These are phyloP conservation scores for Dryocosmus kuriphilus DNA, from an alignment of 2,888 invertebrate species.

Conservation along the genomic window DNA sequence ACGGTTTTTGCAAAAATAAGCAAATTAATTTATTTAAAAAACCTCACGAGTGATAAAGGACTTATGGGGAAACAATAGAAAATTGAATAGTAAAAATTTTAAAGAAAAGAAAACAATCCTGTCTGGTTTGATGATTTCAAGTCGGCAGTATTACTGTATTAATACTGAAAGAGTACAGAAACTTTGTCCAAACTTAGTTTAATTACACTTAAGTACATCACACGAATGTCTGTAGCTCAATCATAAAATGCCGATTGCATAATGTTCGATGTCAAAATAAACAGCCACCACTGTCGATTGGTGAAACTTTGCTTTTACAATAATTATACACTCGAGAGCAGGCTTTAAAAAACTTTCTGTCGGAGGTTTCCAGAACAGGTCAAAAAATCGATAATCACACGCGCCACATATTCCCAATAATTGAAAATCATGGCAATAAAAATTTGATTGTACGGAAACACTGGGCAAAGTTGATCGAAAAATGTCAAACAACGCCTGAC, in stretches of 20 bases:
- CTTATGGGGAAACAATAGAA: background rate
- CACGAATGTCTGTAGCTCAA: conserved; percentile 25
- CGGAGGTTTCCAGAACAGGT: background rate
- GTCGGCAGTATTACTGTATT: conserved; percentile 18
- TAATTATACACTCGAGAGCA: background rate
- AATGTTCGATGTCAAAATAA: conserved; percentile 4
- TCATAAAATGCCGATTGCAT: conserved; percentile 14
- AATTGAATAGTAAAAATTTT: background rate
- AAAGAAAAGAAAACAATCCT: conserved; percentile 44
- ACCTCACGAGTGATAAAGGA: background rate
- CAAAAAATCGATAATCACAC: background rate
- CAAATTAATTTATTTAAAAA: background rate
- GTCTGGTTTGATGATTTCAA: conserved; percentile 56
- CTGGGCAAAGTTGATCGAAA: conserved; percentile 48
- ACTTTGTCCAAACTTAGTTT: conserved; percentile 40
- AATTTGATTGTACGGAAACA: background rate
- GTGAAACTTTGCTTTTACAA: background rate
- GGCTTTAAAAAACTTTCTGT: conserved; percentile 4
- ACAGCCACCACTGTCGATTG: conserved; percentile 10
- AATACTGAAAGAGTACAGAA: conserved; percentile 33
- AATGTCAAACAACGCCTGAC: background rate
- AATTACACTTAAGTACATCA: conserved; percentile 38
- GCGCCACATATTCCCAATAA: conserved; percentile 1
- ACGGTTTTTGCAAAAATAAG: background rate
- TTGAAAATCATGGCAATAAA: conserved; percentile 7